Evolutionary conservation across 2,797 vertebrate genomes (phyloP).

Genomic region (Liasis olivaceus): DNA sequence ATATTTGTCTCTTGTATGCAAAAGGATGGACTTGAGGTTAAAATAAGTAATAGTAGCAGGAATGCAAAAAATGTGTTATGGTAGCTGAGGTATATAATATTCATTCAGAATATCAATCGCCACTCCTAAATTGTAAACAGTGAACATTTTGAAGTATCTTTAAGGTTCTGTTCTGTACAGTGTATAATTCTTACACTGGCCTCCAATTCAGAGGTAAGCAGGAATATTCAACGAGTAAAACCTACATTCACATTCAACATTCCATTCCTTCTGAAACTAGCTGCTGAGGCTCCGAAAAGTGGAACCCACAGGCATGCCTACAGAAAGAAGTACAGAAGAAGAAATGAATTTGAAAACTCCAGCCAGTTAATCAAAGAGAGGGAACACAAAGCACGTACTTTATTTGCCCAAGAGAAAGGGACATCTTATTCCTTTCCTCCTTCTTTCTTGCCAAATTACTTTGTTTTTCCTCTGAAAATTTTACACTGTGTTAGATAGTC

Average conservation of each 20-base stretch:
- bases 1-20: not conserved
- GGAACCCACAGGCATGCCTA: not conserved
- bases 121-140: not conserved
- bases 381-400: not conserved
- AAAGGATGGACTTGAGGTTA: not conserved
- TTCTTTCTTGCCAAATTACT: no score
- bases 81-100: not conserved
- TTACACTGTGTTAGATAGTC: not conserved
- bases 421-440: not conserved
- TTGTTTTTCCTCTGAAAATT: not conserved
- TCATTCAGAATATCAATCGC: not conserved
- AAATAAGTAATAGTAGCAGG: not conserved
- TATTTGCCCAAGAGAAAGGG: not conserved
- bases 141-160: not conserved
- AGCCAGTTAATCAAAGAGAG: not conserved
- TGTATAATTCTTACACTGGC: not conserved
- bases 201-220: not conserved
- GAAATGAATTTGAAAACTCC: not conserved
- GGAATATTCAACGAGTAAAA: not conserved
- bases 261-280: not conserved
- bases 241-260: no score
- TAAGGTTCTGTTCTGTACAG: not conserved
- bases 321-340: not conserved
- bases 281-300: not conserved
- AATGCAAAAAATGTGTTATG: not conserved